Evolutionary conservation across 1,140 invertebrate genomes (phyloP), one percentile per base, ranked within the genome.

Genomic region (Varroa destructor): DNA sequence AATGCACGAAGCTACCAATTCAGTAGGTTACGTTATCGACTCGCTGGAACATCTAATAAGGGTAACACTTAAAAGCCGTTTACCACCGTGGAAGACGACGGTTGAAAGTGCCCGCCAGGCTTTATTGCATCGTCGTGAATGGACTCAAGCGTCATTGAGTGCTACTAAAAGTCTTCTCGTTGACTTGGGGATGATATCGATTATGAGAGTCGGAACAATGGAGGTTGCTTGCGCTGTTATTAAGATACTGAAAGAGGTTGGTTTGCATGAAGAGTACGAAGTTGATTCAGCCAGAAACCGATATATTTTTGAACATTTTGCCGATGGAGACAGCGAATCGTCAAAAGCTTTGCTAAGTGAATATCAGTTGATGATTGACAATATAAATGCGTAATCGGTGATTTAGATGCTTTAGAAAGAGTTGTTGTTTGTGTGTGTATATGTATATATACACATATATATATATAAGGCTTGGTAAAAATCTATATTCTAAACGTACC

Each of bases 161-260:
- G 61, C 61, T 67, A 37, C 46, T 12, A 14, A 46, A 40, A 40
- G 36, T 67, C 40, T 67, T 40, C 61, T 67, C 40, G 36, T 67
- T 67, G 61, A 67, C 46, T 46, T 67, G 40, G 61, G 61, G 12
- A 43, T 46, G 36, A 12, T 67, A 37, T 67, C 61, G 14, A 67
- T 67, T 46, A 46, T 46, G 12, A 67, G 61, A 40, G 14, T 14
- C 14, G 61, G 12, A 2, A 40, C 40, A 40, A 43, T 67, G 61
- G 37, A 40, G 46, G 46, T 67, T 67, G 61, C 46, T 12, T 36
- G 8, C 36, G 61, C 36, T 12, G 61, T 67, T 8, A 67, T 67
- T 46, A 2, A 2, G 10, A 67, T 67, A 36, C 61, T 67, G 12
- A 12, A 40, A 5, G 61, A 67, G 37, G 61, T 36, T 2, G 14